Base-by-base conservation (phyloP, 2,797 vertebrate species). In the Lophius americanus region DNA sequence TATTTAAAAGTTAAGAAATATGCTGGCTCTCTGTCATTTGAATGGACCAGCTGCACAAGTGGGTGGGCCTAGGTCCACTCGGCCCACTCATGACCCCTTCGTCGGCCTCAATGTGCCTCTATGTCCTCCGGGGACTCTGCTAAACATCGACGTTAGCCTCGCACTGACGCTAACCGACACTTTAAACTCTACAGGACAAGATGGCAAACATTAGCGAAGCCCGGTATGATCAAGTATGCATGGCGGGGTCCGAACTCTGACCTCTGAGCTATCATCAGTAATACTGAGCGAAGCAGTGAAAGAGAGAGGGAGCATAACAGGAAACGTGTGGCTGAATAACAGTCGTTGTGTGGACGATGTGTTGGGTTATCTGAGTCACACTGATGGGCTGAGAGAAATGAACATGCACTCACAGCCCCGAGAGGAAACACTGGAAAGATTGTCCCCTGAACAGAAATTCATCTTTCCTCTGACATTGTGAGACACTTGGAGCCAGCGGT, bases 351-450 rank as follows among this genome's bases (percentile, higher is more conserved):
- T 50, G 39, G 44, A 10, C 39, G 60, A 32, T 41, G 64, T 69
- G 71, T 52, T 60, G 63, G 70, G 32, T 73, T 60, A 39, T 78
- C 72, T 78, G 82, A 84, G 74, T 90, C 78, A 78, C 70, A 39
- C 41, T 43, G 39, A 46, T 51, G 9, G n/a, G 59, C 57, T 68
- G 2, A 53, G 14, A 60, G 68, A 68, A 43, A 58, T 13, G 7
- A 56, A 36, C 61, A 62, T 42, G 43, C 0, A 37, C 37, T 14
- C 60, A 41, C 62, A 64, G 68, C 46, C 60, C 60, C 49, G 51
- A 32, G 49, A 51, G 41, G 9, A 57, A 23, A 54, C 36, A 68
- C 9, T 38, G 9, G 6, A 44, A 36, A 51, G 7, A 14, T 41
- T 12, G 2, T 62, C 50, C 64, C 37, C 53, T 59, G 68, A 10